Evolutionary conservation across 2,113 vertebrate genomes (phyloP), one percentile per base, ranked within the genome.

Genomic region (Symphodus melops): DNA sequence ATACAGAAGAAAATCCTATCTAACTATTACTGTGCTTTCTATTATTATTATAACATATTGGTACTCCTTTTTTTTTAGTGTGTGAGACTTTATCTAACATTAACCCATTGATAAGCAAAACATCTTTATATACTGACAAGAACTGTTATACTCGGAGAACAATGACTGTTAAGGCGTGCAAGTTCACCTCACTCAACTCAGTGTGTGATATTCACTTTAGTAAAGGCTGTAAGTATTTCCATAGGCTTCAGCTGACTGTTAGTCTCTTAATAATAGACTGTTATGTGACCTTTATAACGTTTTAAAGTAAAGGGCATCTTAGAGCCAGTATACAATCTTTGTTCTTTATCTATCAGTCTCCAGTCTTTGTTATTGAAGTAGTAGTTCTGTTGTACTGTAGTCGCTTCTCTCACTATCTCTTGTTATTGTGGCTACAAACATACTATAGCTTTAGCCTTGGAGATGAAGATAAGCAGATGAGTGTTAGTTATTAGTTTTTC

Each of bases 151-250:
- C 59, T 75, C 81, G 58, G 77, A 63, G 53, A 88, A 88, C 64
- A 66, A 84, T 56, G 93, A 95, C 94, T 94, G 94, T 95, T 94
- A 93, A 54, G 85, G 84, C 74, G 66, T 86, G 63, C 25, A 44
- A 17, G 48, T 63, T 69, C 84, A 83, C 82, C 81, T 85, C 77
- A 68, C 46, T 65, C 67, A 3, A 82, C 36, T 33, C 3, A 64
- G 70, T 82, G 73, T 73, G 72, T 69, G 79, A 80, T 57, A 57
- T 68, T 59, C 68, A 77, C 83, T 33, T 85, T 72, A 20, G 75
- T 69, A 25, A 72, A 87, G 89, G 68, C 60, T 85, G 70, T 85
- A 75, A 79, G 65, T 77, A 58, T 76, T 82, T 82, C 53, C 79
- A 61, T 85, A 75, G 83, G 85, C 79, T 83, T 88, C 63, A 79